Conservation (phyloP, 2,797 vertebrate species). For the Danio jaintianensis region DNA sequence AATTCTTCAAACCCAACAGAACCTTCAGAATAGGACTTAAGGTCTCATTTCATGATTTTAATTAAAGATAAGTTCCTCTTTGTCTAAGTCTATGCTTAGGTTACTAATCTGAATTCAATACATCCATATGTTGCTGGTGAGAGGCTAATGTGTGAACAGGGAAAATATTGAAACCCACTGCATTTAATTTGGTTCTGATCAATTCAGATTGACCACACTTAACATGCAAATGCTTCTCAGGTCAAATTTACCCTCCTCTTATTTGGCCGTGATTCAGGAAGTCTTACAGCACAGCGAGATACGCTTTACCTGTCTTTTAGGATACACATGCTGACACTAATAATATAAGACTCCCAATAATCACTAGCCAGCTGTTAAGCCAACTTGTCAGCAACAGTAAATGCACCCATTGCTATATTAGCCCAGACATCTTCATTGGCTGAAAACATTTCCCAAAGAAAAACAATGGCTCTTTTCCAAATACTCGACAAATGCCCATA, state of each 20-base stretch:
- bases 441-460: background rate
- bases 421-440: background rate
- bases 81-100: constrained; percentile 85
- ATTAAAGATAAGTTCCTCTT: constrained; percentile 99
- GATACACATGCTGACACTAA: constrained; percentile 24
- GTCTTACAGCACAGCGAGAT: constrained; percentile 9
- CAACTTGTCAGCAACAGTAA: constrained; percentile 17
- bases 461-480: constrained; percentile 2
- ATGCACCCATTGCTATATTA: background rate
- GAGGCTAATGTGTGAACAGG: constrained; percentile 88
- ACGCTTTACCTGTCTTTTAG: constrained; percentile 6
- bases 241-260: constrained; percentile 76
- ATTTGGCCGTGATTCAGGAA: constrained; percentile 69
- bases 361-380: background rate
- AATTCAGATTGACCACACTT: constrained; percentile 94
- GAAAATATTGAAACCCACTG: constrained; percentile 91
- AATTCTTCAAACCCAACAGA: constrained; percentile 53
- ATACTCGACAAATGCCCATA: background rate
- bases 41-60: constrained; percentile 93
- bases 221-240: constrained; percentile 90
- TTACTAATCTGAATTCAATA: constrained; percentile 98
- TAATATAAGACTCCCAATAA: background rate
- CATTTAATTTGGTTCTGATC: constrained; percentile 90
- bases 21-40: constrained; percentile 70
- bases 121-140: constrained; percentile 87